Evolutionary conservation across 1,140 invertebrate species (phyloP).

Genomic region (Euborellia annulipes): DNA sequence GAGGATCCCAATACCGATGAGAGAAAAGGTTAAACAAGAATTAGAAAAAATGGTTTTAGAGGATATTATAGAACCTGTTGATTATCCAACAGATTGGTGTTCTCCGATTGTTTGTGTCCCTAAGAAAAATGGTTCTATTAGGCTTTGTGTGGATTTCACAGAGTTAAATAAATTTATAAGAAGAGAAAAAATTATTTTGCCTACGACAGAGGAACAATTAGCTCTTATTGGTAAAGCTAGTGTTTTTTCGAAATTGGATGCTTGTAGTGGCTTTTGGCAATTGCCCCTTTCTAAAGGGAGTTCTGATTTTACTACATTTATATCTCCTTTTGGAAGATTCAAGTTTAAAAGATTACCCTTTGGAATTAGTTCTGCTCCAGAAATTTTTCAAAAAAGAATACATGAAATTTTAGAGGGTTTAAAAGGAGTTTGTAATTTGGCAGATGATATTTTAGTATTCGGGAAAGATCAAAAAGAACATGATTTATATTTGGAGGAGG

Average conservation of each 20-base stretch:
- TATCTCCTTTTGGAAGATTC: constrained; percentile 15
- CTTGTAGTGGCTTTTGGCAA: constrained; percentile 14
- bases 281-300: constrained; percentile 10
- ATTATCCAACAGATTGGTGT: constrained; percentile 24
- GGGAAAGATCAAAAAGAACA: constrained; percentile 4
- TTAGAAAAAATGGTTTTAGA: constrained; percentile 15
- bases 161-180: constrained; percentile 19
- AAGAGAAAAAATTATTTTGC: constrained; percentile 12
- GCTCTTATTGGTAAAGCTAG: constrained; percentile 1
- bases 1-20: constrained; percentile 19
- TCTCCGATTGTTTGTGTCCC: constrained; percentile 25
- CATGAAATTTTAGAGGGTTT: background rate
- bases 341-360: too few relatives aligned
- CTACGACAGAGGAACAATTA: constrained; percentile 4
- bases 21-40: constrained; percentile 15
- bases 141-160: constrained; percentile 27
- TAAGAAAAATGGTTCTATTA: constrained; percentile 22
- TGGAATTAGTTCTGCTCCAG: too few relatives aligned
- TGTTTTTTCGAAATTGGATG: constrained; percentile 14
- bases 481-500: background rate
- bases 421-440: background rate
- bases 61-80: constrained; percentile 21
- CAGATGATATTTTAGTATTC: constrained; percentile 3
- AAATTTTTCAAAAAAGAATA: constrained; percentile 1
- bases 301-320: constrained; percentile 14